Percentiles rank a stretch among this genome's conserved stretches.
These are phyloP conservation scores for Nothura maculosa DNA, from an alignment of 2,797 vertebrate genomes.

Conservation along the genomic window DNA sequence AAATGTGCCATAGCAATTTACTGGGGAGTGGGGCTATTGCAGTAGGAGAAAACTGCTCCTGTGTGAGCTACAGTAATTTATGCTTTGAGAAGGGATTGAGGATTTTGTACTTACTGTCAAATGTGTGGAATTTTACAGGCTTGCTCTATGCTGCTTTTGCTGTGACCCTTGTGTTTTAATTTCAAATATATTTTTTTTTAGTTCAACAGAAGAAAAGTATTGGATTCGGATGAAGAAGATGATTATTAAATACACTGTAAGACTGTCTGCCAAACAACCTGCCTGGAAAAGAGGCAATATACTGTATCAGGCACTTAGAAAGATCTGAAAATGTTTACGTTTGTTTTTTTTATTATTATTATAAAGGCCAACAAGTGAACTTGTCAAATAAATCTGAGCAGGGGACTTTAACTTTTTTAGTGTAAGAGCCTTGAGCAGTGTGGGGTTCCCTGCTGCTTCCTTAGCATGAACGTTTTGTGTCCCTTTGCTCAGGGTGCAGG, in stretches of 20 bases:
- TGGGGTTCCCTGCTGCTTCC: background rate
- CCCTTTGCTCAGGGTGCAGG: background rate
- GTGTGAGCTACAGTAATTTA: background rate
- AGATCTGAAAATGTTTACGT: slow-evolving; percentile 72
- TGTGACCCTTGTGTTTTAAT: background rate
- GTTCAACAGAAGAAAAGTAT: slow-evolving; percentile 96
- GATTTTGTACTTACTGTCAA: background rate
- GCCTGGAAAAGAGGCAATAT: slow-evolving; percentile 7
- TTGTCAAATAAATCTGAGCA: slow-evolving; percentile 54
- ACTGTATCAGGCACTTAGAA: slow-evolving; percentile 33
- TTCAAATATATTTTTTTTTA: slow-evolving; percentile 56
- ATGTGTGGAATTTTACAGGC: background rate
- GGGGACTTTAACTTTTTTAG: slow-evolving; percentile 62
- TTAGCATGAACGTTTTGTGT: slow-evolving; percentile 32
- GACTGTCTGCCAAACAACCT: slow-evolving; percentile 33
- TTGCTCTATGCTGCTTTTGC: background rate
- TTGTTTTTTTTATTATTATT: slow-evolving; percentile 59
- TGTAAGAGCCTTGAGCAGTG: background rate
- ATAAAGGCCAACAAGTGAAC: slow-evolving; percentile 69
- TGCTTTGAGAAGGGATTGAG: background rate
- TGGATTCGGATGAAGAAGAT: slow-evolving; percentile 98
- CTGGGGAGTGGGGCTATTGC: background rate
- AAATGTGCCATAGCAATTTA: background rate
- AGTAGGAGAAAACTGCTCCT: background rate
- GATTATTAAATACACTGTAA: slow-evolving; percentile 78